Conservation (phyloP, 2,113 vertebrate genomes). For the Macheiramphus alcinus region DNA sequence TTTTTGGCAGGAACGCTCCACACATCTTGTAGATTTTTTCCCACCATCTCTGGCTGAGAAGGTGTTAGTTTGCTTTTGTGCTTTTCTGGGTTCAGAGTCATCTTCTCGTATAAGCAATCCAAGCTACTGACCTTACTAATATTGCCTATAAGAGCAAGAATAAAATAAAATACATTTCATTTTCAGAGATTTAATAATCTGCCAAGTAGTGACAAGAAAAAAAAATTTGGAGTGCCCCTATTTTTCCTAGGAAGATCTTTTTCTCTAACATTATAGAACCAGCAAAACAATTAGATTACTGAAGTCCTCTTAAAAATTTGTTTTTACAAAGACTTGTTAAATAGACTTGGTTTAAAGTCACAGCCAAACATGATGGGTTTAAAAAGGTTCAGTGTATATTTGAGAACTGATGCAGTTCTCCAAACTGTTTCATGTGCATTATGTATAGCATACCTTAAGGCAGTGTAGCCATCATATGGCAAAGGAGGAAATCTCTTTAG, state of each 20-base stretch:
- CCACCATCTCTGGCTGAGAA: no score
- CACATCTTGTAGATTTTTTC: no score
- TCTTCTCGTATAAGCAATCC: no score
- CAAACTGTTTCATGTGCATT: background rate
- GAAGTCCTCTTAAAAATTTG: background rate
- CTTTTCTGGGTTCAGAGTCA: no score
- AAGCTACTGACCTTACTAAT: no score
- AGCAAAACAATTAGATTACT: background rate
- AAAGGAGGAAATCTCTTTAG: background rate
- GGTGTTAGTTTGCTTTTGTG: no score
- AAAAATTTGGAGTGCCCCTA: background rate
- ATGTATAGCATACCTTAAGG: background rate
- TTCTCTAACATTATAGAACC: background rate
- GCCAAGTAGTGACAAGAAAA: background rate
- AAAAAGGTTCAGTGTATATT: background rate
- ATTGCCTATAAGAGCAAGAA: background rate
- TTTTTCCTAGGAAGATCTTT: background rate
- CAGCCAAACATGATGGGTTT: background rate
- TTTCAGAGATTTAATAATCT: background rate
- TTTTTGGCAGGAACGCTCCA: no score
- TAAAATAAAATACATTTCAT: background rate
- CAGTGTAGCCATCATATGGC: background rate
- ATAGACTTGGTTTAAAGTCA: background rate
- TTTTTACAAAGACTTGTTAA: background rate
- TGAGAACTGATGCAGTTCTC: background rate